Percentiles rank a stretch among this genome's conserved stretches.
phyloP scores from a whole-genome alignment of 1,140 invertebrate genomes.

The Olivierus martensii region DNA sequence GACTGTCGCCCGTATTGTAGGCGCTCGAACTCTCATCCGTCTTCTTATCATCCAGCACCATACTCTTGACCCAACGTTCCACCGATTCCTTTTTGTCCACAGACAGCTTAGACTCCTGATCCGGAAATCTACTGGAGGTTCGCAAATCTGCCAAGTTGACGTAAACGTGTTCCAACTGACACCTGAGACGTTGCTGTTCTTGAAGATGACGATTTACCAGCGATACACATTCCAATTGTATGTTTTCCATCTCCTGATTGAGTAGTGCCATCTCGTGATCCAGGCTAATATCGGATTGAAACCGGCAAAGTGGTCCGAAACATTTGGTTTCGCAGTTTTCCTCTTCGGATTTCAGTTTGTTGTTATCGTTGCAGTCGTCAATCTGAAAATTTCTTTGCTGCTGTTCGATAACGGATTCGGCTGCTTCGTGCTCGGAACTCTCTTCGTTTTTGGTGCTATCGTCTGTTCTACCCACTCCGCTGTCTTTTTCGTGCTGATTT shows the following conservation, averaged over 20 bases:
- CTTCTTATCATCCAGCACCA: slow-evolving; percentile 18
- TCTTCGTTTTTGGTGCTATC: slow-evolving; percentile 32
- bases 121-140: slow-evolving; percentile 44
- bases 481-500: slow-evolving; percentile 30
- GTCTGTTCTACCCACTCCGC: slow-evolving; percentile 32
- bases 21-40: slow-evolving; percentile 51
- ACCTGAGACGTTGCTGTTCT: slow-evolving; percentile 24
- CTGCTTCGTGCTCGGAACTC: slow-evolving; percentile 30
- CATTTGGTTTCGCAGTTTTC: too few species aligned
- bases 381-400: too few species aligned
- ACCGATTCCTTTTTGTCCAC: slow-evolving; percentile 18
- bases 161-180: slow-evolving; percentile 44
- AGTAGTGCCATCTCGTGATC: slow-evolving; percentile 37
- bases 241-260: slow-evolving; percentile 40
- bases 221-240: slow-evolving; percentile 37
- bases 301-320: slow-evolving; percentile 1
- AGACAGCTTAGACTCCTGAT: slow-evolving; percentile 19
- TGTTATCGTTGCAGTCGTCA: too few species aligned
- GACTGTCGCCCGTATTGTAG: slow-evolving; percentile 58
- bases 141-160: slow-evolving; percentile 44
- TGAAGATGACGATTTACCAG: slow-evolving; percentile 23
- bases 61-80: slow-evolving; percentile 19
- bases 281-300: slow-evolving; percentile 30
- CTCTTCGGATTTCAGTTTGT: too few species aligned
- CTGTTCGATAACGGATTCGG: background rate